A percentile compares a stretch with the other conserved stretches of the same genome.
Conservation (phyloP, 2,888 invertebrate species). For the Melinaea marsaeus region DNA sequence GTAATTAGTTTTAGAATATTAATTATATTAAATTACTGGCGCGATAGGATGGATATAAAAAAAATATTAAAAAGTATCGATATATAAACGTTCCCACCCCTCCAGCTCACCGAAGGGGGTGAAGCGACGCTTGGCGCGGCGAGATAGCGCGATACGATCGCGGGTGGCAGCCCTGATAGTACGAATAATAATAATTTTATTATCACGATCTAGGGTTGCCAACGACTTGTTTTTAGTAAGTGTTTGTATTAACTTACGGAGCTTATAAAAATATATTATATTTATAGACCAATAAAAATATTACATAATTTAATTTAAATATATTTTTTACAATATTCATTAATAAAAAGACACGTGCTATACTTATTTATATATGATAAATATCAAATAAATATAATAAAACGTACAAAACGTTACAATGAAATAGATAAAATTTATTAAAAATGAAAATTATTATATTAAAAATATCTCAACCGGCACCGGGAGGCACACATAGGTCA, state of each 20-base stretch:
- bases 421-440: too few species aligned
- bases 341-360: too few species aligned
- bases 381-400: conserved; percentile 1
- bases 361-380: too few species aligned
- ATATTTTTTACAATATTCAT: neutral
- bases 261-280: neutral
- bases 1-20: conserved; percentile 6
- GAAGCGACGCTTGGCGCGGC: conserved; percentile 73
- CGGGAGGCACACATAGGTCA: conserved; percentile 48
- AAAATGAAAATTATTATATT: neutral
- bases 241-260: neutral
- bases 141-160: conserved; percentile 74
- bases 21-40: neutral
- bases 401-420: conserved; percentile 1
- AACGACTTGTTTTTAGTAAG: conserved; percentile 30
- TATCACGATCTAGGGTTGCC: conserved; percentile 68
- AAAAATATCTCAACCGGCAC: conserved; percentile 5
- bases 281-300: too few species aligned
- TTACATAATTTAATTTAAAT: too few species aligned
- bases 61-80: conserved; percentile 35
- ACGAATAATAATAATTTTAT: conserved; percentile 76
- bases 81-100: conserved; percentile 36
- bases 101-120: conserved; percentile 61
- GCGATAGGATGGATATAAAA: neutral
- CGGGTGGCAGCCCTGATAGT: conserved; percentile 73